These are phyloP conservation scores for Callorhinus ursinus DNA, from an alignment of 2,113 vertebrate species.

Conservation along the genomic window DNA sequence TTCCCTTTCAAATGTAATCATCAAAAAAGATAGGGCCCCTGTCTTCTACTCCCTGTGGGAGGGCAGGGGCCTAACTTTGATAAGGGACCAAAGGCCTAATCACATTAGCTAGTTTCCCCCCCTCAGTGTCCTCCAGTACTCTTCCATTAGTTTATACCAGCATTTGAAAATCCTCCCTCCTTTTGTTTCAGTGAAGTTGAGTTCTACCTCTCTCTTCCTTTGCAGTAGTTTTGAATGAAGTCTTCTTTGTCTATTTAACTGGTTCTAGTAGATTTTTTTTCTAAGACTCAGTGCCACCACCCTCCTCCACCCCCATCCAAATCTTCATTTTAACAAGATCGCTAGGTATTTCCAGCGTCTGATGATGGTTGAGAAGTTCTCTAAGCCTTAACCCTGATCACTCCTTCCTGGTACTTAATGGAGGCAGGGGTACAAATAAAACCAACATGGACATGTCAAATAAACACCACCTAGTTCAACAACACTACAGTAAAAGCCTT, in stretches of 20 bases:
- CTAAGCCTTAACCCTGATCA: not conserved
- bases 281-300: not conserved
- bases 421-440: not conserved
- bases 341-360: not conserved
- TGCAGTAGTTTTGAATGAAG: not conserved
- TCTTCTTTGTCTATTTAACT: constrained; percentile 2
- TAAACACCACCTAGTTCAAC: not conserved
- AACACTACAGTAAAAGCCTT: not conserved
- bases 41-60: not conserved
- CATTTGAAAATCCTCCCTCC: not conserved
- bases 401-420: not conserved
- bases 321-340: not conserved
- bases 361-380: not conserved
- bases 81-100: not conserved
- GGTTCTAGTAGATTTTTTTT: not conserved
- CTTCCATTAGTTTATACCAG: not conserved
- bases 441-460: not conserved
- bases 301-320: not conserved
- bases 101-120: not conserved
- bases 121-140: not conserved
- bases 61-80: not conserved
- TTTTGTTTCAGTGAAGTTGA: not conserved
- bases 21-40: not conserved
- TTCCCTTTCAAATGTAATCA: not conserved
- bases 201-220: not conserved